Base-by-base conservation (phyloP, 2,113 vertebrate genomes). In the Sclerurus mexicanus region DNA sequence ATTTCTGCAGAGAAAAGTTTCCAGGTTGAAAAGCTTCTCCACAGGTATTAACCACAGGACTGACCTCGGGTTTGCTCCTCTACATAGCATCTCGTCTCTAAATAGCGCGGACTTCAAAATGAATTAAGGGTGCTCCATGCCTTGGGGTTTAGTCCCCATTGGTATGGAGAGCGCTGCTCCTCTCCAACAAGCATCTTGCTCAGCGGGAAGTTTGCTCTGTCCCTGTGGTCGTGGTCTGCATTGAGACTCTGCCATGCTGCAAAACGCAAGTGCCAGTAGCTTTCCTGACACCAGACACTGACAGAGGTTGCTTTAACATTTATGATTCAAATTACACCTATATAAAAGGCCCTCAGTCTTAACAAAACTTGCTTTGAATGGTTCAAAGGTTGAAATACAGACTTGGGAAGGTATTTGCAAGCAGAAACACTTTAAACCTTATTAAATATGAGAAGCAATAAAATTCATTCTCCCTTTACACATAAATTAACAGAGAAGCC, bases 191-290 rank as follows among this genome's bases (percentile, higher is more conserved):
- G 14, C 1, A 0, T 24, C 55, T 69, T 6, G 11, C 40, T 49
- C 30, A 24, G 46, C 1, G 1, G 28, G 42, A 28, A 58, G 19
- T 74, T 46, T 63, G 31, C 27, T 59, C 50, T 39, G 42, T 11
- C 17, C 35, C 24, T 9, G 2, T 5, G 27, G 46, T 40, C 21
- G 4, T 0, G 2, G 39, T 24, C 28, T 21, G 21, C 2, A 2
- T 14, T 1, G 27, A 77, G 74, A 60, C 28, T 27, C 37, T 14
- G 44, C 7, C n/a, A 13, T 1, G 2, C 30, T 50, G 35, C n/a
- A 31, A 46, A 90, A 53, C 0, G 0, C 33, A 14, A 58, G 5
- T 10, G 60, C 0, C 2, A 25, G 47, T 5, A 27, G 27, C 24
- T 78, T 59, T 35, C 28, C 20, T 31, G 9, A 16, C n/a, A 5